Base-by-base conservation (phyloP, 2,888 invertebrate species). In the Melinaea marsaeus region DNA sequence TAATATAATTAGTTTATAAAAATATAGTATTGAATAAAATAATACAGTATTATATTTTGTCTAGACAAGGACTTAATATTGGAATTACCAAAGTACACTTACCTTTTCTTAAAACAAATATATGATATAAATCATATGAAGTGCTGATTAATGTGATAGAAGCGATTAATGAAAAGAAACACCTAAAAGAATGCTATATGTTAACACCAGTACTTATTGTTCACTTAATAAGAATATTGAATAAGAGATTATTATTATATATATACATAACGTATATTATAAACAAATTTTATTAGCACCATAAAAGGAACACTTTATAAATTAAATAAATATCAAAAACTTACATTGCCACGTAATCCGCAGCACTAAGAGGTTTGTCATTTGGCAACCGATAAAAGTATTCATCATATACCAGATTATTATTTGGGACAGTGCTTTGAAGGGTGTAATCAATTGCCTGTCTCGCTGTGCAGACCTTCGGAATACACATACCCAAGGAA, bases 341-440 rank as follows among this genome's bases (percentile, higher is more conserved):
- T 82, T 71, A 88, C 88, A 81, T 67, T 13, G 85, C 84, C 6
- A 84, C 72, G 61, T 84, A 86, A 64, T 89, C 89, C 4, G 77
- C 89, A 1, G 80, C 62, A 2, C 81, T 83, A 77, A 81, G 85
- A 0, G 79, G 83, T 60, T 86, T 88, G 55, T 89, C 67, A 42
- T 67, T 65, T 11, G 67, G 63, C 22, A 67, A 32, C 11, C 67
- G 62, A 33, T 65, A 67, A 13, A 60, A 63, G 2, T 57, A 34
- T 7, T 61, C 67, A 2, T 61, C 48, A 6, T 13, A 47, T 3
- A 61, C 57, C 0, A 65, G n/a, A 7, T 57, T 59, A 4, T 48
- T n/a, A 13, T 22, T 55, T 32, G 42, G 35, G 1, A 42, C 5
- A 22, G 9, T 34, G 13, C n/a, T 7, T 1, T 4, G 47, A 3